These are phyloP conservation scores for Trachops cirrhosus DNA, from an alignment of 2,797 vertebrate species.

Conservation along the genomic window DNA sequence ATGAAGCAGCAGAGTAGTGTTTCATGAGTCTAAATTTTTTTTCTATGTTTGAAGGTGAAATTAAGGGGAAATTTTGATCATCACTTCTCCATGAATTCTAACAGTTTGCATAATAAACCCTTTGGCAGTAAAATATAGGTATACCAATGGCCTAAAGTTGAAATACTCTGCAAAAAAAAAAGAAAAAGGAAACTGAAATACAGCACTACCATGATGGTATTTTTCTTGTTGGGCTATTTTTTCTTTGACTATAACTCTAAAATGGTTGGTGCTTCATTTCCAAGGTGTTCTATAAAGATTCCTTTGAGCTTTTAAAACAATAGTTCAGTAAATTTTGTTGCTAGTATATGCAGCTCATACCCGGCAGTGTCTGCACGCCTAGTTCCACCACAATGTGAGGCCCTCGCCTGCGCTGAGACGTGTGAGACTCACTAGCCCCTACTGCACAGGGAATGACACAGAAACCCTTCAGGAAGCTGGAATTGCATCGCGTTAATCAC, in stretches of 20 bases:
- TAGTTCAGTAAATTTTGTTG: neutral
- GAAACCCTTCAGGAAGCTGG: neutral
- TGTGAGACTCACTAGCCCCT: neutral
- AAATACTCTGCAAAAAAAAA: neutral
- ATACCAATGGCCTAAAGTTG: conserved; percentile 5
- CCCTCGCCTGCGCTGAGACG: neutral
- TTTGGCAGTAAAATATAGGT: conserved; percentile 7
- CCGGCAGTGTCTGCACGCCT: neutral
- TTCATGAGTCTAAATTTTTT: conserved; percentile 28
- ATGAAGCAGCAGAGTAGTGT: conserved; percentile 22
- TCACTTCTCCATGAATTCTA: conserved; percentile 44
- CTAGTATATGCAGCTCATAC: neutral
- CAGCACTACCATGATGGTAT: neutral
- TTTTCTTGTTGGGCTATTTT: neutral
- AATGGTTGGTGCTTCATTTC: neutral
- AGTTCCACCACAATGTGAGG: neutral
- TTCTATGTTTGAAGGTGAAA: conserved; percentile 24
- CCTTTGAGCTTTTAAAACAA: neutral
- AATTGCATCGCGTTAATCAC: neutral
- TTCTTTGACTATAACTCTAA: neutral
- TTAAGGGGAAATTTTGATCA: conserved; percentile 38
- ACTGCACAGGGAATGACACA: neutral
- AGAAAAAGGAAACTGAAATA: neutral
- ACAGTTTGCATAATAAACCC: conserved; percentile 42
- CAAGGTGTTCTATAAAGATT: neutral